Conservation (phyloP, 2,888 invertebrate species). For the Sminthurides aquaticus region DNA sequence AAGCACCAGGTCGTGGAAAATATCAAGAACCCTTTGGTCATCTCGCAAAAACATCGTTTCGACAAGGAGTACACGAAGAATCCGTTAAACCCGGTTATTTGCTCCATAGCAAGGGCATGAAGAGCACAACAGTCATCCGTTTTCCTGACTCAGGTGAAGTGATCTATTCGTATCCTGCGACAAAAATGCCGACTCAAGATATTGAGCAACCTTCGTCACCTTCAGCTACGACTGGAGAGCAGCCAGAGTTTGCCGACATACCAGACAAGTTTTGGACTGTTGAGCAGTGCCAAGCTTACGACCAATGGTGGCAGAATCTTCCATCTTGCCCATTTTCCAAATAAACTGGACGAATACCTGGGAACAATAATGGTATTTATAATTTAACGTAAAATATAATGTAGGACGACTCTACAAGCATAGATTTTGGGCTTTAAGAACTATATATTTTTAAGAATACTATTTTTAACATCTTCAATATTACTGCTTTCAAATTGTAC, state of each 20-base stretch:
- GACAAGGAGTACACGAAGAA: background rate
- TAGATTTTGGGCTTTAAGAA: no score
- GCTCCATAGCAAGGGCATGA: background rate
- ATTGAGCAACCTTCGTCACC: background rate
- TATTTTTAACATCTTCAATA: no score
- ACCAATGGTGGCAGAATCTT: conserved; percentile 17
- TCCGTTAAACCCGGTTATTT: background rate
- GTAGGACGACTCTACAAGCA: no score
- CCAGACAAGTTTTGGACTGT: conserved; percentile 3
- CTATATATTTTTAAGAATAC: no score
- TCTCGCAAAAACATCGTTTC: background rate
- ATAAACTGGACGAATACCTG: no score
- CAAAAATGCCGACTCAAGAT: background rate
- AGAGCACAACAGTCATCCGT: background rate
- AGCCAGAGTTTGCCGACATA: conserved; percentile 6
- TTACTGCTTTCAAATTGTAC: no score
- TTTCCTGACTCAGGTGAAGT: background rate
- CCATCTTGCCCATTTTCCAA: conserved; percentile 12
- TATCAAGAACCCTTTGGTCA: background rate
- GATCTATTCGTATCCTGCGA: background rate
- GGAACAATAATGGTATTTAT: no score
- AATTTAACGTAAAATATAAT: no score
- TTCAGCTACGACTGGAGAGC: background rate
- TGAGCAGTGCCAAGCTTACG: conserved; percentile 9
- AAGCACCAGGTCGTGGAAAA: background rate